Evolutionary conservation across 2,888 invertebrate genomes (phyloP), one percentile per base, ranked within the genome.

Genomic region (Tillus elongatus): DNA sequence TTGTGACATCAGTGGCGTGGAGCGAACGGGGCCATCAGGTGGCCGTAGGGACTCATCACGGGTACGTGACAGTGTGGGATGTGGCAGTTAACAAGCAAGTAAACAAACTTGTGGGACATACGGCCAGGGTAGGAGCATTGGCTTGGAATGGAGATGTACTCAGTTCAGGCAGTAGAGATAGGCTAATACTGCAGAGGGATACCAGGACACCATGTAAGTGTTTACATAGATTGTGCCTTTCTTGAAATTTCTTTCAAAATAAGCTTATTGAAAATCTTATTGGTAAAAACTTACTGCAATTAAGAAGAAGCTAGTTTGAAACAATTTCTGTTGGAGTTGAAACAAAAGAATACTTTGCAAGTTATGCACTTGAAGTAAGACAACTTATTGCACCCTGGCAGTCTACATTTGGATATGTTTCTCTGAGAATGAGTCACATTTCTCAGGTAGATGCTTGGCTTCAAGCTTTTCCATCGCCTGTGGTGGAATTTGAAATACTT

Each of bases 1-100:
- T 89, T 4, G 96, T 98, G 19, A 97, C 97, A 3, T 96, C 97
- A 2, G 97, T 98, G 13, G 91, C 96, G 33, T 98, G 98, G 98
- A 91, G 93, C 60, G 97, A 97, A 61, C 75, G 96, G 49, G 97
- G 97, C 9, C 90, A 93, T 61, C 72, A 88, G 30, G 91, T 99
- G 3, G 96, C 98, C 1, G 97, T 99, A 15, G 98, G 98, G 15
- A 98, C 98, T 8, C 91, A 96, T 69, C 85, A 89, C 58, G 96
- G 97, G 35, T 88, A 89, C 57, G 90, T 96, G 37, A 95, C 97
- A 57, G 91, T 98, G 6, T 97, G 97, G 97, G 97, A 98, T 68
- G 95, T 93, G 11, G 82, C 88, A 33, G 87, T 87, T 12, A 90
- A 85, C 56, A 95, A 95, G 63, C 85, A 88, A 72, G 84, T 96